Base-by-base conservation (phyloP, 2,113 vertebrate species). In the Spermophilus dauricus region DNA sequence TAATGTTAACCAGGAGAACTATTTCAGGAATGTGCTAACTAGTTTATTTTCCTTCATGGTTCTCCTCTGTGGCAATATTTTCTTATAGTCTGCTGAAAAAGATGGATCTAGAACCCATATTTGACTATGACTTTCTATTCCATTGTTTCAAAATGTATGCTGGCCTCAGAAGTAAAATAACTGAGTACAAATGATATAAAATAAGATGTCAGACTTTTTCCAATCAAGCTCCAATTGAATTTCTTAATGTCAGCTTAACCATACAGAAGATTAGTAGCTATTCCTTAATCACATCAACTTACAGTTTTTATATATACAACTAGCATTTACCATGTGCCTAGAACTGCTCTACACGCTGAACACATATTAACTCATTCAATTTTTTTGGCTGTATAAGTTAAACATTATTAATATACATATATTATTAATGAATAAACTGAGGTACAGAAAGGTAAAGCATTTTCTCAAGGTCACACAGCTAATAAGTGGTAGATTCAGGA, bases 131-230 rank as follows among this genome's bases (percentile, higher is more conserved):
- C 2, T 87, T 77, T 70, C 10, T 2, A 56, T 58, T 78, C 30
- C 13, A 4, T 2, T 37, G 3, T 37, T 85, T 95, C 48, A 80
- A 89, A 96, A 95, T n/a, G 12, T 61, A 0, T 67, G 17, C 12
- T 85, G 58, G 22, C 20, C 26, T 73, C 14, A 86, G 24, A 88
- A 53, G 7, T 30, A 86, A 78, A 96, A 77, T 10, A 91, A 75
- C 84, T 76, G 82, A 96, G 75, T 58, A 42, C 45, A 92, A 89
- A 77, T 96, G 56, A 9, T 69, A 17, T 72, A 80, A 73, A 14
- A 61, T 8, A 70, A 5, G 87, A 53, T 81, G 73, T 39, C n/a
- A 63, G 14, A 32, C 18, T 42, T 81, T 88, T 89, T 39, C 39
- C 9, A 45, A 69, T 63, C 7, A 61, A 82, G 17, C 8, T 51